Conservation (phyloP, 2,797 vertebrate species). For the Botia almorhae region DNA sequence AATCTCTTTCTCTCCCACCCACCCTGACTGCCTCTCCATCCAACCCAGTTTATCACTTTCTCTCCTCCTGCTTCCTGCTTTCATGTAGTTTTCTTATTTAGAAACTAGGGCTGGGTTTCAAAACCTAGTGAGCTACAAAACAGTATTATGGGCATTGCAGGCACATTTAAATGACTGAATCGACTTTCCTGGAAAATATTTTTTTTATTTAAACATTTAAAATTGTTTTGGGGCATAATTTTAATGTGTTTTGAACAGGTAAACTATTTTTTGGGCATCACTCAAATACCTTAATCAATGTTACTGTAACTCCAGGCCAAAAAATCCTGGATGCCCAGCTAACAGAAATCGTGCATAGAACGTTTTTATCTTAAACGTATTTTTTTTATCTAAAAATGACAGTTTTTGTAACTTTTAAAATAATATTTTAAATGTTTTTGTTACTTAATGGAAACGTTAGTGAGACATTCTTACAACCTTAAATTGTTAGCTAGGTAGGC, state of each 20-base stretch:
- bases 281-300: not conserved
- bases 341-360: too few relatives aligned
- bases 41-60: constrained; percentile 3
- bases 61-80: constrained; percentile 34
- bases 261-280: not conserved
- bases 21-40: not conserved
- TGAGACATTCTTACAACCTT: not conserved
- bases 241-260: not conserved
- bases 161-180: not conserved
- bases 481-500: not conserved
- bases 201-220: not conserved
- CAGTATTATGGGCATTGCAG: not conserved
- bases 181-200: not conserved
- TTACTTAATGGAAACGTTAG: too few relatives aligned
- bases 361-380: too few relatives aligned
- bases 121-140: not conserved
- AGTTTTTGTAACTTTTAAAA: too few relatives aligned
- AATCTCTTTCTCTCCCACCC: not conserved
- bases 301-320: too few relatives aligned
- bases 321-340: too few relatives aligned
- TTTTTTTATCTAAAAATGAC: too few relatives aligned
- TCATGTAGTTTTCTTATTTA: constrained; percentile 53
- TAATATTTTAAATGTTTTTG: too few relatives aligned
- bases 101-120: not conserved
- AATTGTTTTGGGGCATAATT: not conserved